phyloP scores from a whole-genome alignment of 2,113 vertebrate genomes.

The Thryonomys swinderianus region DNA sequence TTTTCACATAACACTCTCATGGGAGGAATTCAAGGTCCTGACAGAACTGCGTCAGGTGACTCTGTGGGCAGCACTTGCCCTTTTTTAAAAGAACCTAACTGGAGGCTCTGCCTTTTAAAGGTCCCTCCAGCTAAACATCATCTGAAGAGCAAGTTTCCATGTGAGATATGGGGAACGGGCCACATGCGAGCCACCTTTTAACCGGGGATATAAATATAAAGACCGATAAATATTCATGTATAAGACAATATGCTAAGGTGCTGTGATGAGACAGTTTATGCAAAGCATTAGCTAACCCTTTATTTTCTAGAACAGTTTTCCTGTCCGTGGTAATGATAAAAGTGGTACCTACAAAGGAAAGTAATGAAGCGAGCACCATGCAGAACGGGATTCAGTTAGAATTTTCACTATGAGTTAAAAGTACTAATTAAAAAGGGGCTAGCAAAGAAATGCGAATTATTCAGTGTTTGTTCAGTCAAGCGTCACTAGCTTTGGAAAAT shows the following conservation, averaged over 20 bases:
- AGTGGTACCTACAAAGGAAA: neutral
- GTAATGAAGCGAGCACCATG: rapidly evolving
- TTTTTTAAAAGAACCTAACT: too few species aligned
- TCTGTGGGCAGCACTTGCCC: too few species aligned
- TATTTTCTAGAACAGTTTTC: neutral
- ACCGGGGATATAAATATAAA: neutral
- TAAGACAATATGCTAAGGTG: neutral
- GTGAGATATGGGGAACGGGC: neutral
- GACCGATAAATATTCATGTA: neutral
- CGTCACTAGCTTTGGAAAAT: neutral
- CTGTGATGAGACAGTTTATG: neutral
- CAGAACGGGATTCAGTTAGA: neutral
- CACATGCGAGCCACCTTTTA: neutral
- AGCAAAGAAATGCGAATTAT: neutral
- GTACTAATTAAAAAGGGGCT: neutral
- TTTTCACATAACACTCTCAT: neutral
- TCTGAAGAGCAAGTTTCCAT: neutral
- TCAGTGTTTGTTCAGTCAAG: neutral
- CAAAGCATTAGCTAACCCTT: neutral
- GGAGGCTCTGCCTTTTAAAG: too few species aligned
- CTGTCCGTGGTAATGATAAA: neutral
- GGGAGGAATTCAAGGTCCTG: neutral
- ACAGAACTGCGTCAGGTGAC: too few species aligned
- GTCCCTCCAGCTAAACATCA: neutral
- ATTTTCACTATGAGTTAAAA: neutral